Base-by-base conservation (phyloP, 2,113 vertebrate species). In the Aleadryas rufinucha region DNA sequence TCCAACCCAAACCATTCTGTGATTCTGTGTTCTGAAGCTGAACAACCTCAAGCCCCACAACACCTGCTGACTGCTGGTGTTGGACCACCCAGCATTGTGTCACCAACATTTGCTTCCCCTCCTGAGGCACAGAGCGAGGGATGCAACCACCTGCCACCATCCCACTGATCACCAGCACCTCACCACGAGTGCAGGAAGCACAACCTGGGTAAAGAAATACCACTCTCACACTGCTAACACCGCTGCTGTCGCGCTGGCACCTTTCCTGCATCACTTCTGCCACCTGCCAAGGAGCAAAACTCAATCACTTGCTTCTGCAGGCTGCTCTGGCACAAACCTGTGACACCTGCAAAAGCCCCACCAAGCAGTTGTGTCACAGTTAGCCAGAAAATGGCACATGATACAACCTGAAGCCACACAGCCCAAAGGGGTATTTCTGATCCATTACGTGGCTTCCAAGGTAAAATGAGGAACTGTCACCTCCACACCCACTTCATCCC, bases 41-140 rank as follows among this genome's bases (percentile, higher is more conserved):
- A 35, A 20, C 0, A 0, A 47, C 30, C 13, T 0, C 39, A 12
- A 69, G 33, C 16, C 39, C 64, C 6, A 2, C 64, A n/a, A 3
- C 10, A 3, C 13, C 21, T 35, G n/a, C 53, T 16, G 31, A 7
- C 3, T 14, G 23, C 33, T 45, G 69, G 19, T 9, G 27, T 6
- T 26, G 47, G 80, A 41, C 18, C 37, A 45, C 0, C 1, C 59
- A 82, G 69, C 61, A 35, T 2, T 0, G 0, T 10, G 35, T 28
- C 22, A 3, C 31, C 59, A 57, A 8, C 0, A 0, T 11, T 12
- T n/a, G 16, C 20, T 8, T 60, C 71, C 54, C n/a, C 71, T 80
- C 64, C 78, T 11, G 6, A 33, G 30, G 69, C 1, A 1, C 81
- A 90, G 70, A n/a, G 64, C 0, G 0, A 81, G 52, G 72, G 77